phyloP scores from a whole-genome alignment of 2,113 vertebrate species.

The Brachyhypopomus occidentalis region DNA sequence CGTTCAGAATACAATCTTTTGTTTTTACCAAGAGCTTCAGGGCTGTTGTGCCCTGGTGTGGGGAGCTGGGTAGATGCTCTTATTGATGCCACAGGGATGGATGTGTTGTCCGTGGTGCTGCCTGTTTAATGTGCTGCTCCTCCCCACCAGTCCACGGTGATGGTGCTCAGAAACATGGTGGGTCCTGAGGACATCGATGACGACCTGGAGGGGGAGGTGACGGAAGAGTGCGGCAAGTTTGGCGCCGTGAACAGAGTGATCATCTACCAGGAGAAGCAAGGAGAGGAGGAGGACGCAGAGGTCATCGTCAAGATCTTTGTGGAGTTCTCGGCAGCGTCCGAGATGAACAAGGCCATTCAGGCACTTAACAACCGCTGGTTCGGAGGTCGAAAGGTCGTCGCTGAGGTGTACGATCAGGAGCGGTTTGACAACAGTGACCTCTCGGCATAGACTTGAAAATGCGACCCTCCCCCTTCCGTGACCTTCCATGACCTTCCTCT shows the following conservation, averaged over 20 bases:
- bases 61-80: too few relatives aligned
- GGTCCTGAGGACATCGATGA: constrained; percentile 93
- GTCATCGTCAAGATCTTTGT: constrained; percentile 96
- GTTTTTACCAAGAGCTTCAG: too few relatives aligned
- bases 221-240: constrained; percentile 91
- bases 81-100: background rate
- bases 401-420: constrained; percentile 91
- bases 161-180: constrained; percentile 96
- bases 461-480: constrained; percentile 1
- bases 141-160: constrained; percentile 82
- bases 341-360: constrained; percentile 92
- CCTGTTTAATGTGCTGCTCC: background rate
- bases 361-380: constrained; percentile 94
- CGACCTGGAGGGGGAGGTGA: constrained; percentile 90
- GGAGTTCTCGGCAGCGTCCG: constrained; percentile 84
- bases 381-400: constrained; percentile 87
- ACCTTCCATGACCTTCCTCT: constrained; percentile 19
- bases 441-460: constrained; percentile 78
- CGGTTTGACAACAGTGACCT: constrained; percentile 90
- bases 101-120: background rate
- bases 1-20: too few relatives aligned
- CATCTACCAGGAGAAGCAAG: constrained; percentile 95
- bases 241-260: constrained; percentile 89
- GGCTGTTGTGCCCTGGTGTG: too few relatives aligned
- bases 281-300: constrained; percentile 90